Percentiles rank a stretch among this genome's conserved stretches.
phyloP scores from a whole-genome alignment of 2,113 vertebrate genomes.

The Salminus brasiliensis region DNA sequence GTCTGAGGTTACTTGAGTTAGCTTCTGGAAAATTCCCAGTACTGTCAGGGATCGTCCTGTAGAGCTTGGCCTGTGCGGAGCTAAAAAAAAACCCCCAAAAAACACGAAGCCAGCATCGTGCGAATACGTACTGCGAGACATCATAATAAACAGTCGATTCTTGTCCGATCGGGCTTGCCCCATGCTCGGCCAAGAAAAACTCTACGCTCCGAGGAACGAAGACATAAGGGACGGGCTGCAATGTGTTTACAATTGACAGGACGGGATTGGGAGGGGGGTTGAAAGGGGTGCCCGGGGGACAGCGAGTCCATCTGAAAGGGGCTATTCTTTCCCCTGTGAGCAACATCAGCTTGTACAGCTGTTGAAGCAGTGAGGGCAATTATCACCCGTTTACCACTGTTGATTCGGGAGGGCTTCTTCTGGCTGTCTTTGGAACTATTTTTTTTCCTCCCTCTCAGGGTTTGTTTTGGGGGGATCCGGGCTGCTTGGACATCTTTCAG shows the following conservation, averaged over 20 bases:
- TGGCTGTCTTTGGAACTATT: constrained; percentile 24
- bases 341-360: constrained; percentile 68
- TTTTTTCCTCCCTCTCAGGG: constrained; percentile 3
- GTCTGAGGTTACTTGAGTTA: constrained; percentile 32
- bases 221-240: constrained; percentile 47
- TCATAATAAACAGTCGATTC: constrained; percentile 33
- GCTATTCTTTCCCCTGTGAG: constrained; percentile 60
- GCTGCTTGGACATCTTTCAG: neutral
- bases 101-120: constrained; percentile 4
- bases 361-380: constrained; percentile 60
- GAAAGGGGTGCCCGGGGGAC: constrained; percentile 46
- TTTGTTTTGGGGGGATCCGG: constrained; percentile 39
- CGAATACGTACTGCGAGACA: constrained; percentile 20
- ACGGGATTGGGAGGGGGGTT: constrained; percentile 59
- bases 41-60: constrained; percentile 5
- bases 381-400: constrained; percentile 56
- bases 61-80: constrained; percentile 9
- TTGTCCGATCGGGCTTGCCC: constrained; percentile 7
- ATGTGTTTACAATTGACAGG: constrained; percentile 64
- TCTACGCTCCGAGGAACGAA: constrained; percentile 35
- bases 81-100: constrained; percentile 12
- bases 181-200: constrained; percentile 24
- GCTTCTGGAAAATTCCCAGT: constrained; percentile 40
- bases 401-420: constrained; percentile 41
- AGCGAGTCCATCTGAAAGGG: constrained; percentile 58